Evolutionary conservation across 1,140 invertebrate species (phyloP).

Genomic region (Phortica variegata): DNA sequence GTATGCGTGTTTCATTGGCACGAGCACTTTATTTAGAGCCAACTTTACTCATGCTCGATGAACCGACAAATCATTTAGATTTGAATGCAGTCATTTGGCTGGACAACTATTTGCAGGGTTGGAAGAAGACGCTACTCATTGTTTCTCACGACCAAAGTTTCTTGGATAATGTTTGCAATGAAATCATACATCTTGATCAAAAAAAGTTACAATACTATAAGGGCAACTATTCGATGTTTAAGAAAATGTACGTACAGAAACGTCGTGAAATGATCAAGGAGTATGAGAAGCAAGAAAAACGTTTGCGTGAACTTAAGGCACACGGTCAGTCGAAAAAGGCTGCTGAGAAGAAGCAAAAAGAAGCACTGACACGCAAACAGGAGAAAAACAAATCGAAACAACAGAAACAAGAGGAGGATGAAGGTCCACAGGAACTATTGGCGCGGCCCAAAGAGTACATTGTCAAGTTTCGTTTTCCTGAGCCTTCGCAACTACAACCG

Average conservation of each 20-base stretch:
- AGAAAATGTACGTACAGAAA: conserved; percentile 98
- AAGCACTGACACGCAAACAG: conserved; percentile 89
- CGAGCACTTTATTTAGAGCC: conserved; percentile 89
- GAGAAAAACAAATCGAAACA: conserved; percentile 84
- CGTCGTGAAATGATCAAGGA: conserved; percentile 94
- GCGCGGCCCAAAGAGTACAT: conserved; percentile 90
- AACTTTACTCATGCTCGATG: conserved; percentile 91
- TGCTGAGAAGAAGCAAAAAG: conserved; percentile 92
- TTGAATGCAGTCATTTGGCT: conserved; percentile 99
- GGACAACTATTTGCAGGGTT: conserved; percentile 95
- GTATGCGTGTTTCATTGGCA: conserved; percentile 97
- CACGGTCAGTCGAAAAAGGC: conserved; percentile 93
- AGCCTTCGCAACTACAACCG: conserved; percentile 90
- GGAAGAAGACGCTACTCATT: conserved; percentile 97
- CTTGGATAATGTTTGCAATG: conserved; percentile 98
- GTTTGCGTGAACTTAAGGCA: conserved; percentile 90
- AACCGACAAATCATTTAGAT: conserved; percentile 94
- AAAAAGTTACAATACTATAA: conserved; percentile 96
- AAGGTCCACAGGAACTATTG: conserved; percentile 80
- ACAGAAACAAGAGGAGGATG: conserved; percentile 80
- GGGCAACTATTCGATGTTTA: conserved; percentile 98
- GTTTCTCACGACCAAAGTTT: conserved; percentile 99
- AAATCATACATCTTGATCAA: conserved; percentile 95
- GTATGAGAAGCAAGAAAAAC: conserved; percentile 97
- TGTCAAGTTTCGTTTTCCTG: conserved; percentile 96